phyloP scores from a whole-genome alignment of 2,113 vertebrate genomes.

The Dipodomys merriami region DNA sequence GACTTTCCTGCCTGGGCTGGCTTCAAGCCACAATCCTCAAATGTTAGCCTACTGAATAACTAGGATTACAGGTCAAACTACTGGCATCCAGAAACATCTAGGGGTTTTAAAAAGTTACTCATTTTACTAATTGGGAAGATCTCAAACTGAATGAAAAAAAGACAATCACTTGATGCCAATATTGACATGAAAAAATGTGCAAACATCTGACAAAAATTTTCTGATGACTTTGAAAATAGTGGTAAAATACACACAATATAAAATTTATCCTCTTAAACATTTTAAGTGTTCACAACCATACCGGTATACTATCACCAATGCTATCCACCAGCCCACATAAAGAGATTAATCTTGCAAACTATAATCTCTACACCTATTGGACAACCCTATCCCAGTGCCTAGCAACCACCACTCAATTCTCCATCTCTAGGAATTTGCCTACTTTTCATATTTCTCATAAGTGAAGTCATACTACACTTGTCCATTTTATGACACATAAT shows the following conservation, averaged over 20 bases:
- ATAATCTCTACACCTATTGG: background rate
- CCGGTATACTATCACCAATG: background rate
- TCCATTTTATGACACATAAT: background rate
- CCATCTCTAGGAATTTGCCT: background rate
- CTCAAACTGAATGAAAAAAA: constrained; percentile 36
- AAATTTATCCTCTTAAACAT: background rate
- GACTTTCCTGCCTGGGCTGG: no score
- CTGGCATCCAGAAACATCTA: background rate
- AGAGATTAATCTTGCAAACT: background rate
- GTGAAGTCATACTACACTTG: background rate
- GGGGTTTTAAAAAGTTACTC: background rate
- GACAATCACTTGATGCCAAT: background rate
- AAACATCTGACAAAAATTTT: background rate
- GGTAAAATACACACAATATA: background rate
- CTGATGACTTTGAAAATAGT: background rate
- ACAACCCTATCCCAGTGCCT: background rate
- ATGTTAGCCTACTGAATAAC: no score
- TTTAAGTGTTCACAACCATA: background rate
- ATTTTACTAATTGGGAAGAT: background rate
- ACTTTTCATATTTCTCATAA: constrained; percentile 1
- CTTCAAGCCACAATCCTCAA: no score
- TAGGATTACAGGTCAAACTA: no score
- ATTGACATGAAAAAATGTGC: background rate
- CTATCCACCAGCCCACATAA: background rate
- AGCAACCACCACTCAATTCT: background rate